Conservation (phyloP, 2,113 vertebrate species). For the Thryonomys swinderianus region DNA sequence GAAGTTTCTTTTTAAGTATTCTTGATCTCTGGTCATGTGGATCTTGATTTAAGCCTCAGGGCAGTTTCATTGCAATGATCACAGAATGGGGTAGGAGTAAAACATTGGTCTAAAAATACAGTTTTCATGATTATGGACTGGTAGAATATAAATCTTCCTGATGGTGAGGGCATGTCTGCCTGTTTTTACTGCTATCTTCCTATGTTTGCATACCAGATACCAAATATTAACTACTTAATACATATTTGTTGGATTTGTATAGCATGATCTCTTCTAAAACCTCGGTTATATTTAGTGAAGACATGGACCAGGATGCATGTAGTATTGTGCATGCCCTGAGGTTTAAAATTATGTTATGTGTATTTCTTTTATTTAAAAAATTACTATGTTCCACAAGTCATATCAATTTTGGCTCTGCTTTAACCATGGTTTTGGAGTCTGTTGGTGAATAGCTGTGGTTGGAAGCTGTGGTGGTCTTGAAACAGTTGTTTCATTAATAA, state of each 20-base stretch:
- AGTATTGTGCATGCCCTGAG: background rate
- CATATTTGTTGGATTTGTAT: slow-evolving; percentile 30
- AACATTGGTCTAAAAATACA: background rate
- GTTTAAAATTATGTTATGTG: background rate
- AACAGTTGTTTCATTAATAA: slow-evolving; percentile 55
- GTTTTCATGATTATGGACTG: background rate
- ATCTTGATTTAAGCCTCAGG: slow-evolving; percentile 41
- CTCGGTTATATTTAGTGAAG: slow-evolving; percentile 1
- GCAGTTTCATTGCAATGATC: slow-evolving; percentile 18
- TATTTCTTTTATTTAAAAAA: slow-evolving; percentile 20
- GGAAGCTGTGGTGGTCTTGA: background rate
- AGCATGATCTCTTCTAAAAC: slow-evolving; percentile 1
- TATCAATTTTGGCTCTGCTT: slow-evolving; percentile 24
- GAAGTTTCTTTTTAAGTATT: slow-evolving; percentile 1
- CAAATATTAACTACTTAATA: background rate
- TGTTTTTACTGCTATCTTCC: background rate
- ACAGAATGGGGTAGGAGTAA: background rate
- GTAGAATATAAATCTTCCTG: background rate
- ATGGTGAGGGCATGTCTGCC: background rate
- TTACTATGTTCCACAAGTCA: slow-evolving; percentile 7
- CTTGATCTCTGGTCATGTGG: background rate
- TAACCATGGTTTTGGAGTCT: slow-evolving; percentile 57
- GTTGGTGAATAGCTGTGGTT: slow-evolving; percentile 5
- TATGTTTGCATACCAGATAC: background rate
- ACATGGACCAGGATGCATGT: background rate